Evolutionary conservation across 1,140 invertebrate species (phyloP), one percentile per base, ranked within the genome.

Genomic region (Brevipalpus yothersi): DNA sequence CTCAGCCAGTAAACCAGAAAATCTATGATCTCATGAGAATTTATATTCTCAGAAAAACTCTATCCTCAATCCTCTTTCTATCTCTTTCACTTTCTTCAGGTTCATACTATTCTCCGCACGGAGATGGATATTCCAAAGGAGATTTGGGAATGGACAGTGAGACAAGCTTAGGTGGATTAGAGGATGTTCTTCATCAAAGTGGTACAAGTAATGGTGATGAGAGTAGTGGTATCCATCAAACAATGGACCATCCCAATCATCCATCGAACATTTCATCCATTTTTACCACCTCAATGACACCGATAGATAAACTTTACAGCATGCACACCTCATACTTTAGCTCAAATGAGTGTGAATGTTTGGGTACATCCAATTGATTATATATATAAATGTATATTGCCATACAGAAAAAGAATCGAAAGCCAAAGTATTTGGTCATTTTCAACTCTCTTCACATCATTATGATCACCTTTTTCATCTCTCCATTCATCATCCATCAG

Each of bases 221-320:
- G 19, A 45, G 43, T 49, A 40, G 11, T 60, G 19, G n/a, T 41
- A 23, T 41, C 39, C 60, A 31, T 56, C 54, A 56, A 41, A 41
- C 56, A 41, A 13, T 42, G 45, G 17, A 54, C 31, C 15, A 42
- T 49, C 45, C 39, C 19, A 5, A 47, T 53, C 53, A 59, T 19
- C 49, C 60, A 3, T 84, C 83, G 2, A 85, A 89, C 65, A 88
- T 85, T 65, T 87, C 86, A 70, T 88, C 84, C 72, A 86, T 84
- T 72, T 87, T 83, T 63, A 66, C 58, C 75, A 79, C 13, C 79
- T 83, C 68, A 72, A 67, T 80, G 67, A 94, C 94, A 72, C 91
- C 90, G 42, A 95, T 96, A 64, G 90, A 96, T 72, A 93, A 93
- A 75, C 78, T 95, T 53, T 96, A 93, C 74, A 83, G 92, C 66